Conservation (phyloP, 2,888 invertebrate genomes). For the Napeogenes sylphis region DNA sequence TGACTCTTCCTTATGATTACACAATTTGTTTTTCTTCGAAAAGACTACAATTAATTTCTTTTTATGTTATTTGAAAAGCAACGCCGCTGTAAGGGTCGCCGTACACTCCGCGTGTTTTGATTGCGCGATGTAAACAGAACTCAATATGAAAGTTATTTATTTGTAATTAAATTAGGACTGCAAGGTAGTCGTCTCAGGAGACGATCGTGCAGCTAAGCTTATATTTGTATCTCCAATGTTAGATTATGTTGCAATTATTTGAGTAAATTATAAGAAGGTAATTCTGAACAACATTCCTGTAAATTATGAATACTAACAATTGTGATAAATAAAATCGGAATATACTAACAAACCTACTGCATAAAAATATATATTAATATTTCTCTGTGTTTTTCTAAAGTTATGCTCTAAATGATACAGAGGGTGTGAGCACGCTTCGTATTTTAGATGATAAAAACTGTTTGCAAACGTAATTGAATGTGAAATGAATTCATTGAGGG, state of each 20-base stretch:
- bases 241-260: no score
- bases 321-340: no score
- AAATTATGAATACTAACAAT: no score
- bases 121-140: conserved; percentile 5
- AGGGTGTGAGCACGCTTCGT: conserved; percentile 1
- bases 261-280: no score
- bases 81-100: not conserved
- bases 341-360: no score
- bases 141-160: conserved; percentile 12
- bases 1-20: not conserved
- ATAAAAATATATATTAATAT: no score
- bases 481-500: conserved; percentile 36
- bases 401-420: not conserved
- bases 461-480: conserved; percentile 46
- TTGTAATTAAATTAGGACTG: conserved; percentile 11
- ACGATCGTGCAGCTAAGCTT: no score
- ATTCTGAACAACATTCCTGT: no score
- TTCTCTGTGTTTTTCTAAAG: no score
- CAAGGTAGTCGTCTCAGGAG: no score
- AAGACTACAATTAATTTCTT: not conserved
- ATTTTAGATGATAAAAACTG: conserved; percentile 36
- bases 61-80: not conserved
- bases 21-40: not conserved
- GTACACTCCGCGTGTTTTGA: not conserved
- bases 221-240: no score